Base-by-base conservation (phyloP, 2,888 invertebrate species). In the Nymphalis c-album region DNA sequence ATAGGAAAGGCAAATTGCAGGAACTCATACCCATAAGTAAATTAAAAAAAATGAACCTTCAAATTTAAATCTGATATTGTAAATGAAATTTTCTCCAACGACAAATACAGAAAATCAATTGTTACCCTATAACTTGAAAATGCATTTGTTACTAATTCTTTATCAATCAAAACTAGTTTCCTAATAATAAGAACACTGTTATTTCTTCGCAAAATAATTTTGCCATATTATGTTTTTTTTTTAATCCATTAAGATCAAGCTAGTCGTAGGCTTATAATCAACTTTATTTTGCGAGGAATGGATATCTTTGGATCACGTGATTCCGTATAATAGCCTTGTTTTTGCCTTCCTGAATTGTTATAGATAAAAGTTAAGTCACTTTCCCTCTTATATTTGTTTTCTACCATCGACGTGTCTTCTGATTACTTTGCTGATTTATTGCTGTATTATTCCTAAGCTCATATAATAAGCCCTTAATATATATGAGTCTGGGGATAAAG, bases 321-420 rank as follows among this genome's bases (percentile, higher is more conserved):
- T 76, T 80, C 78, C 77, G 79, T 80, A 78, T 87, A 85, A 88
- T 85, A 80, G 85, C 76, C 79, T 88, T 88, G 88, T 89, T 88
- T 88, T 87, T 70, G 69, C 69, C 46, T 69, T 60, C 55, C 63
- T 66, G 63, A 66, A 69, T 69, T 69, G 60, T 63, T 61, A 67
- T 64, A 70, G 67, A 67, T 66, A 84, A 85, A 85, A 84, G 84
- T 82, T 79, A 74, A 70, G 64, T 75, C 64, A 66, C 58, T 68
- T 55, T 55, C 48, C 61, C 61, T 59, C 62, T 62, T 35, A 63
- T 63, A 73, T 60, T 69, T 69, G 55, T 59, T 65, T 57, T 57
- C 65, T 66, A 60, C 60, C 58, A 65, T 70, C 46, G 64, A 67
- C 67, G 47, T 51, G 51, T 58, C 50, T 58, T 65, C 40, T 67